A percentile compares a stretch with the other conserved stretches of the same genome.
Conservation (phyloP, 2,888 invertebrate species). For the Acanthoscelides obtectus region DNA sequence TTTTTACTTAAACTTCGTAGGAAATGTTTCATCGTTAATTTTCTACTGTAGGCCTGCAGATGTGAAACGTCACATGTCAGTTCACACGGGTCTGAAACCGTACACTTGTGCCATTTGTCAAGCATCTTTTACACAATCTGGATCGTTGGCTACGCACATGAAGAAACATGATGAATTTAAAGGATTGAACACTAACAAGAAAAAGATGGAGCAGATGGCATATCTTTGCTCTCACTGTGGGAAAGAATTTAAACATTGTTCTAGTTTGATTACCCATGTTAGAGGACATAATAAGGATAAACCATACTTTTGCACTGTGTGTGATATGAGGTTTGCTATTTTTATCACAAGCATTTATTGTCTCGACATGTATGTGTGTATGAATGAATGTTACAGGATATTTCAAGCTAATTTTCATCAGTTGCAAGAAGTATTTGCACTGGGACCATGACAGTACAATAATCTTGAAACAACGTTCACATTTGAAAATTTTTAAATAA, state of each 20-base stretch:
- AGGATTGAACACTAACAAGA: conserved; percentile 10
- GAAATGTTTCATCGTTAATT: too few species aligned
- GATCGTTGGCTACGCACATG: conserved; percentile 30
- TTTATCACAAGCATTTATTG: too few species aligned
- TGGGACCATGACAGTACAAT: too few species aligned
- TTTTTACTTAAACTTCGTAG: too few species aligned
- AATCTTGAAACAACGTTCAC: too few species aligned
- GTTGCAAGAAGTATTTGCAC: too few species aligned
- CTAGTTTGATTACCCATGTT: conserved; percentile 33
- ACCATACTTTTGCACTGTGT: conserved; percentile 33
- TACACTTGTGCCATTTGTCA: conserved; percentile 29
- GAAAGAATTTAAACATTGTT: conserved; percentile 35
- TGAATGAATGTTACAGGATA: too few species aligned
- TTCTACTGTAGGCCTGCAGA: conserved; percentile 24
- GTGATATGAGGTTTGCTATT: conserved; percentile 30
- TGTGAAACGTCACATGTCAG: conserved; percentile 37
- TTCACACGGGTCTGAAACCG: conserved; percentile 32
- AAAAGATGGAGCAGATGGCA: conserved; percentile 18
- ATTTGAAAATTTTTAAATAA: too few species aligned
- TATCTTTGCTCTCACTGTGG: conserved; percentile 37
- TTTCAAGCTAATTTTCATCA: too few species aligned
- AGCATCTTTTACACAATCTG: conserved; percentile 30
- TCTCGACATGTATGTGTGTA: too few species aligned
- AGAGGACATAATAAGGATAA: conserved; percentile 34
- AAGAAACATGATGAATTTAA: conserved; percentile 25